Evolutionary conservation across 2,797 vertebrate genomes (phyloP), one percentile per base, ranked within the genome.

Genomic region (Pseudomugil gertrudae): DNA sequence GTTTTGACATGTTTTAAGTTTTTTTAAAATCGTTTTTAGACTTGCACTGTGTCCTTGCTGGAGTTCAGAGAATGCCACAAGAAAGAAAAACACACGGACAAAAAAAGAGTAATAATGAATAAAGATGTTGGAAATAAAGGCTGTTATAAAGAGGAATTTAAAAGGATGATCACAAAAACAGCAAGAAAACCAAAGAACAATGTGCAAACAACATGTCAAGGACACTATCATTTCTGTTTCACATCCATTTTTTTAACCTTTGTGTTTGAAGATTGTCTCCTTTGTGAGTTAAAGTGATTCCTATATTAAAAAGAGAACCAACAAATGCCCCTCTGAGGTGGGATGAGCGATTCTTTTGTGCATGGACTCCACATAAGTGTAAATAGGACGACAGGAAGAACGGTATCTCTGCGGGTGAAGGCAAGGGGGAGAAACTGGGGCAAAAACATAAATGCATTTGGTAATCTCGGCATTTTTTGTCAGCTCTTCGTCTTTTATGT

Each of bases 291-390:
- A 65, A 90, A 92, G 86, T 93, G 80, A 90, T 89, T 87, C 83
- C 87, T 85, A 89, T 92, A 92, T 92, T 86, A 81, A 90, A 91
- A 82, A 85, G 51, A 87, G 64, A 83, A 83, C 65, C 38, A 87
- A 89, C 82, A 76, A 81, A 78, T 79, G 78, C 88, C 86, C 84
- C 88, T 89, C 87, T 84, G 75, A 81, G 90, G 86, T 86, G 88
- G 82, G 72, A 83, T 78, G 74, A 90, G 83, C 68, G 32, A 86
- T 92, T 93, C 79, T 90, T 93, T 93, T 92, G 91, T 94, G 93
- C 93, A 94, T 95, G 94, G 85, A 89, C 92, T 91, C 78, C 91
- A 92, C 91, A 88, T 90, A 90, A 84, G 66, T 92, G 92, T 93
- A 92, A 91, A 92, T 90, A 92, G 92, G n/a, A 90, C 87, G 84